These are phyloP conservation scores for Caenorhabditis inopinata DNA, from an alignment of 1,140 invertebrate species.

Conservation along the genomic window DNA sequence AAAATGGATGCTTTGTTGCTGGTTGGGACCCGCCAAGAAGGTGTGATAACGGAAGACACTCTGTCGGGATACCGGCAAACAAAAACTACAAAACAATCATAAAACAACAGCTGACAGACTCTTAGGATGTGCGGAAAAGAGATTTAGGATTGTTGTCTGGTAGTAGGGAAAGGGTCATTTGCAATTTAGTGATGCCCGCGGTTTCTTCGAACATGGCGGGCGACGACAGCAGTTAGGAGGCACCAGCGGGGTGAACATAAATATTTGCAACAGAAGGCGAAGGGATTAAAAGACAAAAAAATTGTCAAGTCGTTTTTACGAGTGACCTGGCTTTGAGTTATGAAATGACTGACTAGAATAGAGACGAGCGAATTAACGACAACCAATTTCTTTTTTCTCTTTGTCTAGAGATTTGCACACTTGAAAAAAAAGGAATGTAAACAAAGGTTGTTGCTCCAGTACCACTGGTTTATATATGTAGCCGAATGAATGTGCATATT, in stretches of 20 bases:
- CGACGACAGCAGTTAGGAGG: neutral
- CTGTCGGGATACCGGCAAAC: neutral
- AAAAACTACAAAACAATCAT: constrained; percentile 20
- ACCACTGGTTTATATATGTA: too few relatives aligned
- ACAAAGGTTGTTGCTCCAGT: too few relatives aligned
- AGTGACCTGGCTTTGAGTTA: constrained; percentile 27
- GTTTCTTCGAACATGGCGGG: neutral
- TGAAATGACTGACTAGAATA: neutral
- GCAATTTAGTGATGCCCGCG: neutral
- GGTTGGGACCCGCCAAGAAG: neutral
- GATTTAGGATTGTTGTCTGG: neutral
- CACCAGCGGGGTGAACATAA: neutral
- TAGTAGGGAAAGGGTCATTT: neutral
- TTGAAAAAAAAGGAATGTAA: neutral
- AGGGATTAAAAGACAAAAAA: neutral
- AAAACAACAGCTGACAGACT: constrained; percentile 21
- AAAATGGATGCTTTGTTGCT: neutral
- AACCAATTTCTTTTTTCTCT: neutral
- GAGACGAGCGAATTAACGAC: too few relatives aligned
- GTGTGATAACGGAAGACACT: neutral
- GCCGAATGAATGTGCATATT: too few relatives aligned
- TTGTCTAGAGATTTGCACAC: neutral
- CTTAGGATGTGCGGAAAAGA: neutral
- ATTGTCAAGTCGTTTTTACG: neutral
- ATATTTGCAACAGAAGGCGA: constrained; percentile 10